phyloP scores from a whole-genome alignment of 2,113 vertebrate genomes.

The Burhinus bistriatus region DNA sequence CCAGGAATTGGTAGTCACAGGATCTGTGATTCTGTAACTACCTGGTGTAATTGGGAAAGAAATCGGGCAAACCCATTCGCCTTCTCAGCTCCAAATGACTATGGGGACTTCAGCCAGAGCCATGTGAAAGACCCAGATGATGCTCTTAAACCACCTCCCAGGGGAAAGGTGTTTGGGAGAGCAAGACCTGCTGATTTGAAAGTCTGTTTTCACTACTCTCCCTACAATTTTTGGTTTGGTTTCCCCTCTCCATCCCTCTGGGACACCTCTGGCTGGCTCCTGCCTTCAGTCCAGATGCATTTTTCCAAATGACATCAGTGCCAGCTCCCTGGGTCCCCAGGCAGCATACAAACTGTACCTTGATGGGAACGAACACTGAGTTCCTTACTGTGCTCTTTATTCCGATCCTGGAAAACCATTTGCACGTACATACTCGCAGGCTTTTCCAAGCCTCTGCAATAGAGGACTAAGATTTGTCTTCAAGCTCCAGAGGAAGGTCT shows the following conservation, averaged over 20 bases:
- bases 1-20: neutral
- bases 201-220: neutral
- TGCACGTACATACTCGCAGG: no score
- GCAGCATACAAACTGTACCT: neutral
- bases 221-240: neutral
- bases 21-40: neutral
- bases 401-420: neutral
- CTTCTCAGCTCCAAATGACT: neutral
- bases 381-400: neutral
- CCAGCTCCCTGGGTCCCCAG: neutral
- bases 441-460: neutral
- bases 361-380: neutral
- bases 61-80: neutral
- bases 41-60: neutral
- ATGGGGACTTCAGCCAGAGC: neutral
- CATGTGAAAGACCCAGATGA: neutral
- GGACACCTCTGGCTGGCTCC: neutral
- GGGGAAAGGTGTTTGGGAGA: no score
- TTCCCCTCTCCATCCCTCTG: neutral
- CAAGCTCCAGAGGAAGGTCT: neutral
- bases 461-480: neutral
- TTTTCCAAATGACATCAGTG: neutral
- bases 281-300: neutral
- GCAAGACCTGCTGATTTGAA: neutral
- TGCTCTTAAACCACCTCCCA: no score